phyloP scores from a whole-genome alignment of 2,113 vertebrate species.

The Bubo scandiacus region DNA sequence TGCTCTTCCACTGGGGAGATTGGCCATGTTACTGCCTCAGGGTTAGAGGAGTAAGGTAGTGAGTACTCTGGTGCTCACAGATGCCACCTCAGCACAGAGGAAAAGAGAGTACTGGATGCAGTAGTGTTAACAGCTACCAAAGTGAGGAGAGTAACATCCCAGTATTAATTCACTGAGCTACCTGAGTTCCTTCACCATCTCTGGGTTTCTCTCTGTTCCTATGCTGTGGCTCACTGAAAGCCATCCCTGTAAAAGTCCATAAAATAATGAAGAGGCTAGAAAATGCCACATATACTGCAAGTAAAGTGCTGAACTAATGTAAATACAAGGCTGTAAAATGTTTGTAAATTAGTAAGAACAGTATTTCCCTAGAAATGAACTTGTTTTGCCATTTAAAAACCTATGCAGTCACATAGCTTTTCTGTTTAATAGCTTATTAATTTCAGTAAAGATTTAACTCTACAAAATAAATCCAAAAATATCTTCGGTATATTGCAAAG shows the following conservation, averaged over 20 bases:
- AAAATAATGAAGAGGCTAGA: not conserved
- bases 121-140: not conserved
- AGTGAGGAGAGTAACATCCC: not conserved
- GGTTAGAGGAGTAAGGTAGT: not conserved
- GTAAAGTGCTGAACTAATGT: not conserved
- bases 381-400: not conserved
- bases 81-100: not conserved
- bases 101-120: not conserved
- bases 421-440: not conserved
- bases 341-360: not conserved
- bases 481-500: not conserved
- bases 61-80: rapidly evolving
- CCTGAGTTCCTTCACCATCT: not conserved
- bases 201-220: not conserved
- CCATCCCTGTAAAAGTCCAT: not conserved
- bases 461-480: not conserved
- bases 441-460: not conserved
- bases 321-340: not conserved
- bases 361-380: not conserved
- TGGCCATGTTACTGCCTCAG: rapidly evolving
- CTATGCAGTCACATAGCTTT: not conserved
- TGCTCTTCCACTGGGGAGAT: too few relatives aligned
- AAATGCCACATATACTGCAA: not conserved
- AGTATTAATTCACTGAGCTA: not conserved
- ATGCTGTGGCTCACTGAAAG: not conserved